Percentiles rank a stretch among this genome's conserved stretches.
phyloP scores from a whole-genome alignment of 2,797 vertebrate species.

The Silurus lanzhouensis region DNA sequence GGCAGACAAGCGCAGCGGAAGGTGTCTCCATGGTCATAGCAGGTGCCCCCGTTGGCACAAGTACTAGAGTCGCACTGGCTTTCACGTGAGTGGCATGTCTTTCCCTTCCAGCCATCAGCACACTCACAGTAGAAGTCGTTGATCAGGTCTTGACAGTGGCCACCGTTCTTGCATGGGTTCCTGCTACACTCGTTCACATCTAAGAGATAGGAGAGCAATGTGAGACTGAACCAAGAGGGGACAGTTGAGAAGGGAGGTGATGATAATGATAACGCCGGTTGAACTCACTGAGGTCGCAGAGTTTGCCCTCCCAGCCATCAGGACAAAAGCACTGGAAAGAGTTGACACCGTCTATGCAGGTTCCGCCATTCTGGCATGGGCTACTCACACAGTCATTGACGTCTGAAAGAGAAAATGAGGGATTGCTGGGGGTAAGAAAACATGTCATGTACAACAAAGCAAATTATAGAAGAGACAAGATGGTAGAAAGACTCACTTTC shows the following conservation, averaged over 20 bases:
- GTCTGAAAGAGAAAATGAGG: constrained; percentile 70
- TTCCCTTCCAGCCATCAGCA: constrained; percentile 92
- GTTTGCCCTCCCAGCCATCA: constrained; percentile 93
- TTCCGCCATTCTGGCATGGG: constrained; percentile 90
- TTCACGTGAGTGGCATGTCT: constrained; percentile 97
- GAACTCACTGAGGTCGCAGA: constrained; percentile 90
- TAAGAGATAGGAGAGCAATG: constrained; percentile 57
- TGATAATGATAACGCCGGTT: neutral
- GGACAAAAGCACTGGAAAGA: constrained; percentile 93
- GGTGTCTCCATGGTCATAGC: constrained; percentile 88
- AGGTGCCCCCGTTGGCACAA: constrained; percentile 93
- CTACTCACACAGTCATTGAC: constrained; percentile 87
- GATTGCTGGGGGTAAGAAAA: neutral
- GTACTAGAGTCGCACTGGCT: constrained; percentile 91
- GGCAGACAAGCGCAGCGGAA: constrained; percentile 90
- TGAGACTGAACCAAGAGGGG: neutral
- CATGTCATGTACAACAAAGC: neutral
- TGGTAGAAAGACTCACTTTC: constrained; percentile 81
- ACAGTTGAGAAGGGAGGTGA: neutral
- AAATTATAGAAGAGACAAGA: neutral
- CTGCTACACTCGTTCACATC: constrained; percentile 93
- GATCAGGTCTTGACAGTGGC: constrained; percentile 87
- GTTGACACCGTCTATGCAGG: constrained; percentile 90
- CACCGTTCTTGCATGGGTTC: constrained; percentile 92
- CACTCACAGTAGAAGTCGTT: constrained; percentile 97